A percentile compares a stretch with the other conserved stretches of the same genome.
Evolutionary conservation across 2,797 vertebrate species (phyloP).

Genomic region (Xiphorhynchus erythropygius): DNA sequence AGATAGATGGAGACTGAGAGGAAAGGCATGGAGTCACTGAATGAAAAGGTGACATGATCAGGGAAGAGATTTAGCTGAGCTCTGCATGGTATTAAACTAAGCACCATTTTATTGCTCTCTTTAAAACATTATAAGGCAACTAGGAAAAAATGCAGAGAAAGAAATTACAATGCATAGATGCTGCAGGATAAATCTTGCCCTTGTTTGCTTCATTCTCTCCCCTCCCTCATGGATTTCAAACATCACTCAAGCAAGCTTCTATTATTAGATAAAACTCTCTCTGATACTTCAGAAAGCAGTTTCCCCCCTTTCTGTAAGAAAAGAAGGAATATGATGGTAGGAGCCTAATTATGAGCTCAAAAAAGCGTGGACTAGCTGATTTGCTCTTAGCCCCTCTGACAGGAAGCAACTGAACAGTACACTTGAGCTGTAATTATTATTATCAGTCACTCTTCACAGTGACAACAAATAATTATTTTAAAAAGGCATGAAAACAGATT

Average conservation of each 20-base stretch:
- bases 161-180: not conserved
- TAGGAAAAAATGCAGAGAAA: not conserved
- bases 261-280: conserved; percentile 26
- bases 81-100: not conserved
- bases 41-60: not conserved
- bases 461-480: conserved; percentile 46
- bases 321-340: conserved; percentile 25
- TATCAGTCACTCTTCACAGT: not conserved
- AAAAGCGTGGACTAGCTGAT: conserved; percentile 17
- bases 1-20: not conserved
- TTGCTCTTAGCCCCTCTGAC: conserved; percentile 30
- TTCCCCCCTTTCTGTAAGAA: not conserved
- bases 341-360: conserved; percentile 37
- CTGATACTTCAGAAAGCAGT: not conserved
- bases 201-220: not conserved
- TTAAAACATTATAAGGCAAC: not conserved
- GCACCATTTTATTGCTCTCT: not conserved
- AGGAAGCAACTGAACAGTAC: not conserved
- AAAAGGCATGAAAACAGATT: conserved; percentile 45
- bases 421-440: conserved; percentile 32
- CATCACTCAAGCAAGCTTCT: not conserved
- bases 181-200: not conserved
- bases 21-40: not conserved
- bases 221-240: not conserved
- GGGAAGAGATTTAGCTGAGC: not conserved